phyloP scores from a whole-genome alignment of 1,140 invertebrate species.

The Cyphomyrmex costatus region DNA sequence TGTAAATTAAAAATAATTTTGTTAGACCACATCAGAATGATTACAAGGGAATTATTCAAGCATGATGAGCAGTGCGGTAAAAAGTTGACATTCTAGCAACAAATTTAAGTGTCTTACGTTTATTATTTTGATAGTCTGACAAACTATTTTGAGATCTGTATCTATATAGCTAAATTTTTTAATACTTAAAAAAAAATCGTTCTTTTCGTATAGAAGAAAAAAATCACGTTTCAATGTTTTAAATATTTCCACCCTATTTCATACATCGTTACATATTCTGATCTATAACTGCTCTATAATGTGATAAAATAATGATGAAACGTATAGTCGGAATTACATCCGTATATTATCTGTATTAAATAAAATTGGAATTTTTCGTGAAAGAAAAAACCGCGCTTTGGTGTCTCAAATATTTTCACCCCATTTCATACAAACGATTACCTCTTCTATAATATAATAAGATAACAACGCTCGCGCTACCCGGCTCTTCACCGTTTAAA shows the following conservation, averaged over 20 bases:
- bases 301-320: constrained; percentile 18
- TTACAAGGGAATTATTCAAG: too few relatives aligned
- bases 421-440: background rate
- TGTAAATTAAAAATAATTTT: too few relatives aligned
- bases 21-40: too few relatives aligned
- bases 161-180: too few relatives aligned
- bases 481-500: constrained; percentile 41
- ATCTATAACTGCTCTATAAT: constrained; percentile 11
- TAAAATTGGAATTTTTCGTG: background rate
- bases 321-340: too few relatives aligned
- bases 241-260: constrained; percentile 8
- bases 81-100: too few relatives aligned
- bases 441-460: constrained; percentile 37
- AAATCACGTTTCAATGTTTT: background rate
- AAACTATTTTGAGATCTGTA: too few relatives aligned
- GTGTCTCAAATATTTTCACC: constrained; percentile 8
- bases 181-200: too few relatives aligned
- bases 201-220: background rate
- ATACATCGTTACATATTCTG: background rate
- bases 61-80: too few relatives aligned
- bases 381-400: background rate
- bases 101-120: too few relatives aligned
- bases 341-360: too few relatives aligned
- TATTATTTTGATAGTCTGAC: too few relatives aligned
- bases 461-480: constrained; percentile 52